Base-by-base conservation (phyloP, 2,113 vertebrate species). In the Physeter macrocephalus region DNA sequence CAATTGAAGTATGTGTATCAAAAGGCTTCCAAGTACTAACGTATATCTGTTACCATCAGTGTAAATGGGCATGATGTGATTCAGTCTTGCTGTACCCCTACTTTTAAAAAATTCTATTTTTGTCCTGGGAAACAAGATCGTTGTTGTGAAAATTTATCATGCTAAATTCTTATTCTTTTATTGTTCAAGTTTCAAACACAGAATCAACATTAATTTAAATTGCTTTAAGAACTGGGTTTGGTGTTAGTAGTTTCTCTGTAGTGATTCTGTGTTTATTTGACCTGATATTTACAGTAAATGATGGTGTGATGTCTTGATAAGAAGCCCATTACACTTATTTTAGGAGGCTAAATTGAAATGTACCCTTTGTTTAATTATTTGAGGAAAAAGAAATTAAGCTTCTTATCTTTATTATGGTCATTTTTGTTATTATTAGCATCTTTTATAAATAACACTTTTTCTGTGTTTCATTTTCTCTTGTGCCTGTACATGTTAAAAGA, bases 71-170 rank as follows among this genome's bases (percentile, higher is more conserved):
- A 36, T 52, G 10, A 59, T 89, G 7, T 72, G 78, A 91, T 57
- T 96, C 59, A 95, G 2, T 84, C 81, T 93, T 84, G n/a, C 67
- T 81, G 10, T 80, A 80, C 17, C 41, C 43, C 18, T 81, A 2
- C 3, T 90, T 81, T 86, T 72, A 49, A 14, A 20, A 41, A 41
- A 83, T 93, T 95, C 75, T 92, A 39, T 94, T 96, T 97, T 92
- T 90, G 29, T 92, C 57, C 54, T 59, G 21, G 20, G 12, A 95
- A 95, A 91, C 27, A 96, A 54, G 54, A 90, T 74, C 4, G 27
- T 52, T 88, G 85, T 88, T 84, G 20, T 91, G 81, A 93, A 46
- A 88, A 88, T 69, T 83, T 71, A 36, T 13, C 39, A 25, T 97
- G 34, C 27, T 92, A 66, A 69, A 46, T 15, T 77, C 18, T 43